A percentile compares a stretch with the other conserved stretches of the same genome.
phyloP scores from a whole-genome alignment of 2,797 vertebrate genomes.

The Amblyraja radiata region DNA sequence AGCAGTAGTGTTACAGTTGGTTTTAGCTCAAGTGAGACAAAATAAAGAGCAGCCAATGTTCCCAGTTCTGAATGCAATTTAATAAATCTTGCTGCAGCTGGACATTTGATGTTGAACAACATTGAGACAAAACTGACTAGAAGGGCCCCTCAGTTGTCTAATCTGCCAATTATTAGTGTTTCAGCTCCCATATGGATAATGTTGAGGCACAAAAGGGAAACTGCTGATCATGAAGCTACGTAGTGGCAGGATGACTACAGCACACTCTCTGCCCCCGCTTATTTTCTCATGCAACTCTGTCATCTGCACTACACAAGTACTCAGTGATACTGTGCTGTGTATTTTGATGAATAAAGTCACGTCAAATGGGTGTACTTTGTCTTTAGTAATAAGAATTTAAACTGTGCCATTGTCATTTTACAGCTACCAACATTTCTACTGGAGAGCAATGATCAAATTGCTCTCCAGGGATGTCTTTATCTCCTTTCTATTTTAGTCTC shows the following conservation, averaged over 20 bases:
- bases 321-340: too few relatives aligned
- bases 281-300: too few relatives aligned
- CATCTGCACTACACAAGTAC: too few relatives aligned
- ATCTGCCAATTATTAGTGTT: background rate
- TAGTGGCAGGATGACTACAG: background rate
- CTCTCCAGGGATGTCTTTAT: background rate
- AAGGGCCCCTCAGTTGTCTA: background rate
- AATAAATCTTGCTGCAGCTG: constrained; percentile 12
- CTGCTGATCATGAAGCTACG: background rate
- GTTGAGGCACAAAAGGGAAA: background rate
- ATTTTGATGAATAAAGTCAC: too few relatives aligned
- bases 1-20: background rate
- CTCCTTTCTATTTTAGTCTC: background rate
- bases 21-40: background rate
- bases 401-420: background rate
- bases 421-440: background rate
- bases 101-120: background rate
- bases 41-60: constrained; percentile 13
- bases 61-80: background rate
- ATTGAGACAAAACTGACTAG: background rate
- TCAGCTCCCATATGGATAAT: background rate
- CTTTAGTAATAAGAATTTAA: background rate
- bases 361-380: background rate
- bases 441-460: background rate
- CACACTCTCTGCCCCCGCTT: background rate